These are phyloP conservation scores for Drosophila mauritiana DNA, from an alignment of 1,140 invertebrate species.

Conservation along the genomic window DNA sequence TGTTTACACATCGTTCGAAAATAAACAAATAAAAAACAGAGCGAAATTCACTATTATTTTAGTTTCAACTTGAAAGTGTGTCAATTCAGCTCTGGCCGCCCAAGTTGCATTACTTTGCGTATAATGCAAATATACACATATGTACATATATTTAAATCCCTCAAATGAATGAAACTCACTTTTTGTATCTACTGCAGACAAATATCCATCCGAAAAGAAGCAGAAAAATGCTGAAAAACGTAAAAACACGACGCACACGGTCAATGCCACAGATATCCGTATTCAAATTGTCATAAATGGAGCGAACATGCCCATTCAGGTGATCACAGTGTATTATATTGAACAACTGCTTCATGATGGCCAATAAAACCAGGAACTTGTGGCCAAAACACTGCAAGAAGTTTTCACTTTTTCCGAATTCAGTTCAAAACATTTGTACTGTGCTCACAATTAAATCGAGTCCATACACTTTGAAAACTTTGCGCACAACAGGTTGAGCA, in stretches of 20 bases:
- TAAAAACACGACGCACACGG: slow-evolving; percentile 53
- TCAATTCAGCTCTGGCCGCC: slow-evolving; percentile 9
- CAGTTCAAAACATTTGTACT: slow-evolving; percentile 26
- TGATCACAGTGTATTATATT: slow-evolving; percentile 68
- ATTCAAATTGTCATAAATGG: slow-evolving; percentile 56
- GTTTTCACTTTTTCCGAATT: slow-evolving; percentile 36
- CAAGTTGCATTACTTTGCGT: neutral
- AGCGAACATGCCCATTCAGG: slow-evolving; percentile 42
- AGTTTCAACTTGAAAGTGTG: slow-evolving; percentile 16
- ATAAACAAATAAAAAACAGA: slow-evolving; percentile 29
- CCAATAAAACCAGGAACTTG: slow-evolving; percentile 25
- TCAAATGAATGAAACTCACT: slow-evolving; percentile 37
- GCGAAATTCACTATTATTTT: slow-evolving; percentile 23
- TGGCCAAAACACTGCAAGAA: slow-evolving; percentile 10
- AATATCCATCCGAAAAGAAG: slow-evolving; percentile 45
- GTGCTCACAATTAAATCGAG: slow-evolving; percentile 12
- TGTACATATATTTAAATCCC: neutral
- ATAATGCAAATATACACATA: neutral
- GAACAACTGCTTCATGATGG: slow-evolving; percentile 55
- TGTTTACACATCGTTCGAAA: slow-evolving; percentile 20
- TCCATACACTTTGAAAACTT: slow-evolving; percentile 40
- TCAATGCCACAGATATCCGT: slow-evolving; percentile 70
- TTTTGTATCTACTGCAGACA: slow-evolving; percentile 59
- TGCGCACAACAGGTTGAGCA: slow-evolving; percentile 40
- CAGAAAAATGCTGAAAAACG: slow-evolving; percentile 46